Conservation (phyloP, 2,113 vertebrate species). For the Phalacrocorax pelagicus region DNA sequence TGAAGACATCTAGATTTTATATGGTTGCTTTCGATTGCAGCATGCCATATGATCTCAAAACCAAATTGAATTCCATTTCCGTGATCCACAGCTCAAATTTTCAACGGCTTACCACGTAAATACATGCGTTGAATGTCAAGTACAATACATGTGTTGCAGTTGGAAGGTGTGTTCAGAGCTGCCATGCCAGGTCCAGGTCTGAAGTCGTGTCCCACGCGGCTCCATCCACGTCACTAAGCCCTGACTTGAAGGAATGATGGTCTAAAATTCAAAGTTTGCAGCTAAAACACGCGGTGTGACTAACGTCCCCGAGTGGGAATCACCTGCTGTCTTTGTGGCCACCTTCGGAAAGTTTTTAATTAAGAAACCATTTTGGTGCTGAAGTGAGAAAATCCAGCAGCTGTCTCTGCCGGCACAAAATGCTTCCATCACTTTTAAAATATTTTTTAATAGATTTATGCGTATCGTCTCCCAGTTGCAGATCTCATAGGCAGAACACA, state of each 20-base stretch:
- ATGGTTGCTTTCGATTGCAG: not conserved
- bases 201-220: rapidly evolving
- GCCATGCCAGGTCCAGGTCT: not conserved
- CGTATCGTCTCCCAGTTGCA: not conserved
- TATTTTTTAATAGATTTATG: not conserved
- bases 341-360: not conserved
- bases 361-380: not conserved
- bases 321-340: not conserved
- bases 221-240: not conserved
- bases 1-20: not conserved
- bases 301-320: not conserved
- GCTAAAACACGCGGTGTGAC: not conserved
- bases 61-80: not conserved
- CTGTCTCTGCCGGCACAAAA: not conserved
- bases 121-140: rapidly evolving
- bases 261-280: not conserved
- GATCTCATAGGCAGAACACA: not conserved
- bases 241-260: not conserved
- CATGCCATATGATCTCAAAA: not conserved
- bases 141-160: rapidly evolving
- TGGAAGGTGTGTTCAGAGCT: not conserved
- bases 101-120: rapidly evolving
- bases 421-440: not conserved
- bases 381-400: not conserved
- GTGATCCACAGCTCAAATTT: not conserved